Conservation (phyloP, 2,797 vertebrate genomes). For the Sebastolobus altivelis region DNA sequence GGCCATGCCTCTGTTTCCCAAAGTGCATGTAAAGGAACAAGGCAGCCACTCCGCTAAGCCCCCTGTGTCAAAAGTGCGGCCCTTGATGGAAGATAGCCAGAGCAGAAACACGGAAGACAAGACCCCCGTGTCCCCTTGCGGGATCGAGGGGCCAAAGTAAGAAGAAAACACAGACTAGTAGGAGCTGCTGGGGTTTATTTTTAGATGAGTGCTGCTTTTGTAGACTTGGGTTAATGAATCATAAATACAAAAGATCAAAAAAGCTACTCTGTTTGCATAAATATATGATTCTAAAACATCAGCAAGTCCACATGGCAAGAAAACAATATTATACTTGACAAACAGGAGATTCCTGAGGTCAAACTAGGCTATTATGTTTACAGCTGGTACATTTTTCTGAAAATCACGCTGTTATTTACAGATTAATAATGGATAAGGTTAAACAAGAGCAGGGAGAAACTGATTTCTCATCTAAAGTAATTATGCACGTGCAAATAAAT, state of each 20-base stretch:
- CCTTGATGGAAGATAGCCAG: constrained; percentile 63
- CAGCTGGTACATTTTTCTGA: neutral
- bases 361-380: neutral
- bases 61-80: constrained; percentile 74
- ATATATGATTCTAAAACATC: constrained; percentile 19
- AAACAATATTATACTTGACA: neutral
- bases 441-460: constrained; percentile 2
- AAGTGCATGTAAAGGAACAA: constrained; percentile 45
- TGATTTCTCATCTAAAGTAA: neutral
- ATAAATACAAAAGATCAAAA: constrained; percentile 20
- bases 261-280: constrained; percentile 11
- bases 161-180: neutral
- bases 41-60: constrained; percentile 48
- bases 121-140: constrained; percentile 13
- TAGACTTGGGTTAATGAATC: constrained; percentile 11
- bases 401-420: neutral
- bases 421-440: constrained; percentile 27
- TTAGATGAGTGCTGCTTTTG: constrained; percentile 5
- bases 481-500: constrained; percentile 1
- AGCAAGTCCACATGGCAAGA: neutral
- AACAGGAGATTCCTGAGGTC: neutral
- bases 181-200: neutral
- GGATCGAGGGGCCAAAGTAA: constrained; percentile 56
- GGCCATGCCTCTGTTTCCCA: constrained; percentile 38
- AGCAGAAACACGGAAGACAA: constrained; percentile 25